Percentiles rank a stretch among this genome's conserved stretches.
phyloP scores from a whole-genome alignment of 2,888 invertebrate species.

The Noctua janthina region DNA sequence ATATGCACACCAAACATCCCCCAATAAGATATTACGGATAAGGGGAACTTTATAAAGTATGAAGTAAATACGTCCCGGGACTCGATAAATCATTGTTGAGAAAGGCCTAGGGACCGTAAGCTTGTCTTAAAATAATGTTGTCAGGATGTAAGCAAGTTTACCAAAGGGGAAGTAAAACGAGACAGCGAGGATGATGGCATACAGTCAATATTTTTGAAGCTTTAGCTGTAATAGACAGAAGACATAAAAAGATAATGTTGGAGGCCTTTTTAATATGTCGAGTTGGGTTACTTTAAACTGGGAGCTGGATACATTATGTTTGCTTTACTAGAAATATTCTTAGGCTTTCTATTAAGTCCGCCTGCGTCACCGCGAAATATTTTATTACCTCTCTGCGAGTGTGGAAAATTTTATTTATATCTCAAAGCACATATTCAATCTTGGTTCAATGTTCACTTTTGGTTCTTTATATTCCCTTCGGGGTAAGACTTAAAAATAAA shows the following conservation, averaged over 20 bases:
- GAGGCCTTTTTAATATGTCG: background rate
- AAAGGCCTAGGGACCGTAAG: conserved; percentile 77
- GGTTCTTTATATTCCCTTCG: background rate
- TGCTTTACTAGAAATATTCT: background rate
- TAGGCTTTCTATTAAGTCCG: background rate
- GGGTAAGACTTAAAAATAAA: background rate
- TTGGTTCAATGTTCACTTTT: conserved; percentile 1
- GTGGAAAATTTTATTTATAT: conserved; percentile 11
- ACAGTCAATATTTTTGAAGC: conserved; percentile 42
- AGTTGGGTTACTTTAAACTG: background rate
- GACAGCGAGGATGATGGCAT: conserved; percentile 49
- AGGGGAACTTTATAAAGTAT: conserved; percentile 64
- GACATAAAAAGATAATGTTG: background rate
- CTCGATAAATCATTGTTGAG: conserved; percentile 85
- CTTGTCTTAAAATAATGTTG: conserved; percentile 82
- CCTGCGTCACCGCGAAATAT: background rate
- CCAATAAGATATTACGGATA: conserved; percentile 56
- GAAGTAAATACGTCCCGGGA: conserved; percentile 79
- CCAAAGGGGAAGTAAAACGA: conserved; percentile 72
- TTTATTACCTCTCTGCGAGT: background rate
- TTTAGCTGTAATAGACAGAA: conserved; percentile 5
- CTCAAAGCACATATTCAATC: conserved; percentile 5
- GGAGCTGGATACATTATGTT: background rate
- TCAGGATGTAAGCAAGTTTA: conserved; percentile 79
- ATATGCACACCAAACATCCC: conserved; percentile 54